Conservation (phyloP, 2,888 invertebrate genomes). For the Formica aserva region DNA sequence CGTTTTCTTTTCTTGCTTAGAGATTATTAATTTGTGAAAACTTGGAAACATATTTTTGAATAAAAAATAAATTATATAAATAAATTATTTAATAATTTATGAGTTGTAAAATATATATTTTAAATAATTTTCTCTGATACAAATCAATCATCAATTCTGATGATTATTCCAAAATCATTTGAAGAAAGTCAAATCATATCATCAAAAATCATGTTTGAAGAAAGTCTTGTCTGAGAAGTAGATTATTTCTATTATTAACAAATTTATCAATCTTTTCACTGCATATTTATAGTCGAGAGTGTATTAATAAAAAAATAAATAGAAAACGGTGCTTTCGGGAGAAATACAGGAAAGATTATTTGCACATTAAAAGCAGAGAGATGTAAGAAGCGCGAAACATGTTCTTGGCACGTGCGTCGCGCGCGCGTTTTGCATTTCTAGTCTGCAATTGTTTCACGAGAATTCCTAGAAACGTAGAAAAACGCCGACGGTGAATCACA, state of each 20-base stretch:
- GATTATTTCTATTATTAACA: background rate
- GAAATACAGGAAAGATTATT: background rate
- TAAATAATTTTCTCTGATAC: background rate
- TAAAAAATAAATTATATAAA: background rate
- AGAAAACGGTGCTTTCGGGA: background rate
- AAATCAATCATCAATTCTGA: background rate
- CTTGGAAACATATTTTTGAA: background rate
- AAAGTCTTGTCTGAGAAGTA: background rate
- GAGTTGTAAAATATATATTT: background rate
- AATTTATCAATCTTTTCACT: background rate
- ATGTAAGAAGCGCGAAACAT: background rate
- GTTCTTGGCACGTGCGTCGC: background rate
- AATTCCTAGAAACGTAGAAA: conserved; percentile 58
- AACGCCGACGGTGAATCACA: conserved; percentile 67
- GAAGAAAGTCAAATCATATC: too few relatives aligned
- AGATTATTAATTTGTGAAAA: background rate
- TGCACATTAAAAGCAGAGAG: conserved; percentile 21
- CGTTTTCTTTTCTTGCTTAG: background rate
- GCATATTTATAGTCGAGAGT: background rate
- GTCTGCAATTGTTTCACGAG: conserved; percentile 35
- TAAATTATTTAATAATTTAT: background rate
- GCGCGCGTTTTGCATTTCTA: conserved; percentile 34
- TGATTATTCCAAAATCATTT: background rate
- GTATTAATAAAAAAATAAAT: background rate
- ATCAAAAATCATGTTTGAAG: background rate